Evolutionary conservation across 2,113 vertebrate genomes (phyloP).

Genomic region (Macquaria ambigua): DNA sequence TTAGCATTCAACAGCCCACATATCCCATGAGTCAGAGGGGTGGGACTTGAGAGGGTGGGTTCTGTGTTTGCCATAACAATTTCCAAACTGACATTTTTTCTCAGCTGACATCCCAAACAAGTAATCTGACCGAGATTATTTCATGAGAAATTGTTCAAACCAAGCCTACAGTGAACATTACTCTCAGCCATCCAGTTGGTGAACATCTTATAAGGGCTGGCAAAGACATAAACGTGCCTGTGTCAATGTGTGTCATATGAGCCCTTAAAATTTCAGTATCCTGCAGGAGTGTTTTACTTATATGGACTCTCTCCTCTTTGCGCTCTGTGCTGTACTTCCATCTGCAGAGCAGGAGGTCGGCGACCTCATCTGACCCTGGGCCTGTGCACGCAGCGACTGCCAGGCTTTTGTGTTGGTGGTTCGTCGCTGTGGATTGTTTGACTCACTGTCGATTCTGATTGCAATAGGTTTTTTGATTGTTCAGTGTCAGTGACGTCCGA

Average conservation of each 20-base stretch:
- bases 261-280: not conserved
- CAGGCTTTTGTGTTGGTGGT: constrained; percentile 49
- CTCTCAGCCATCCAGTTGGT: not conserved
- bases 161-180: not conserved
- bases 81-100: not conserved
- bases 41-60: not conserved
- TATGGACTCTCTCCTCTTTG: not conserved
- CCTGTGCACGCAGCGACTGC: constrained; percentile 16
- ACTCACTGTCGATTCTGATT: constrained; percentile 50
- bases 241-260: not conserved
- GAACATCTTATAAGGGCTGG: not conserved
- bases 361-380: constrained; percentile 44
- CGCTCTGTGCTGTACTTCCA: constrained; percentile 6
- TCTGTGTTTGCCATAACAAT: not conserved
- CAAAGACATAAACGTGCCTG: not conserved
- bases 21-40: not conserved
- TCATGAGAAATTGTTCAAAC: not conserved
- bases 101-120: not conserved
- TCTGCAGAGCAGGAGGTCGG: constrained; percentile 24
- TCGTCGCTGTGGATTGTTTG: constrained; percentile 44
- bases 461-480: constrained; percentile 68
- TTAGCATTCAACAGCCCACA: not conserved
- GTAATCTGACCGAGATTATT: not conserved
- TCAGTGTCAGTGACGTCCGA: constrained; percentile 36
- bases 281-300: not conserved